Evolutionary conservation across 2,113 vertebrate species (phyloP), one percentile per base, ranked within the genome.

Genomic region (Centropus unirufus): DNA sequence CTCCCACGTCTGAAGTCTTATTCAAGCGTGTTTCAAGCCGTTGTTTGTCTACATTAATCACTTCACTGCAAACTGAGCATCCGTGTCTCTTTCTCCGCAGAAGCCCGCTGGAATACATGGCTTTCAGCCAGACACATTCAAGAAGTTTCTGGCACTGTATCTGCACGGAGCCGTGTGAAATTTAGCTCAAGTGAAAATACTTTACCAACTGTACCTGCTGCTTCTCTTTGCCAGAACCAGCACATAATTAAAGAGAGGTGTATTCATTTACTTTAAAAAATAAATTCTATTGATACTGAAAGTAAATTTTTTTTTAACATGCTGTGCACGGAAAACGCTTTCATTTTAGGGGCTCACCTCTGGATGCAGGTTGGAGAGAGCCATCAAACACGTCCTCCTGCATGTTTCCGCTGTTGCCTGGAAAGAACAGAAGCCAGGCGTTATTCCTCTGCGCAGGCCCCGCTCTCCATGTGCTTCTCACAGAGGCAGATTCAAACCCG

Each of bases 141-240:
- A 90, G 95, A 99, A 99, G 98, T 99, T 99, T 97, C 97, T 99
- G 97, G 98, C 99, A 32, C 96, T 99, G 83, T 99, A 99, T 97
- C 96, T 99, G 72, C 98, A 99, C 2, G 99, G 99, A 87, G 98
- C 98, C 29, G 96, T 96, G 49, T 98, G 96, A 98, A 90, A 94
- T 91, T 92, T 94, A 93, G 92, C 83, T 92, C 83, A 58, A 78
- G 85, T 74, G 75, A 87, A 89, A 92, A 90, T 68, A 82, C 85
- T 91, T 91, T 77, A 92, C 89, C 93, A 86, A 92, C 74, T 97
- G 91, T 94, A 95, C 92, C 89, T 97, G 91, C 96, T 83, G 91
- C 75, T 95, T 29, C 77, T 72, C 70, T 89, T 93, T 94, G 89
- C 80, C 80, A 94, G 88, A 90, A 24, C 83, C 22, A 1, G 68